Base-by-base conservation (phyloP, 2,113 vertebrate species). In the Myrmecophaga tridactyla region DNA sequence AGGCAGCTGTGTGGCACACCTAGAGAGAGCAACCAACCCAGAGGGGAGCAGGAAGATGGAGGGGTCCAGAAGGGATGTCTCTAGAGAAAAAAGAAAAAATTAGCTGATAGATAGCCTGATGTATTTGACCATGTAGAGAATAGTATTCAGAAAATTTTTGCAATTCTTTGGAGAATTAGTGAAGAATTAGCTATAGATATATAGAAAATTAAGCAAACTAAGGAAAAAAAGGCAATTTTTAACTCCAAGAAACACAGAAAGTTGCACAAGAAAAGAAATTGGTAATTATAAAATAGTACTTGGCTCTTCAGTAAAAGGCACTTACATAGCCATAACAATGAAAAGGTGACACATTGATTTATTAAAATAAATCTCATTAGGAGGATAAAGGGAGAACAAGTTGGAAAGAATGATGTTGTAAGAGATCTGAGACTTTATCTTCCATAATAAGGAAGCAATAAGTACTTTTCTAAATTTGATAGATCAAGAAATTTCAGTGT, bases 231-330 rank as follows among this genome's bases (percentile, higher is more conserved):
- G 48, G 25, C 41, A 53, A 29, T 86, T 81, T 51, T 58, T 94
- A 94, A 91, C 25, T 46, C 23, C 25, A 81, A 46, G 39, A 58
- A 87, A 96, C 88, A 56, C 25, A 53, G 27, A 76, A 91, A 81
- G 48, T 95, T 96, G 36, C 31, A 91, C 23, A 31, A 70, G 25
- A 90, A 89, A 89, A 43, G 82, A 82, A 90, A 93, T 82, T 18
- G 73, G 4, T 77, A 21, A 43, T 81, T 56, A 75, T 76, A 91
- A 80, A 94, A 96, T 62, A 53, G 18, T 63, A 48, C 39, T 86
- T 91, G 84, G 23, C 34, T 95, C 23, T 43, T 70, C 36, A 80
- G 43, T 65, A 39, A 92, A 69, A 86, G 51, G 53, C 39, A 85
- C 75, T 86, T 72, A 77, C n/a, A 72, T 86, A 90, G 25, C 15